These are phyloP conservation scores for Pelmatolapia mariae DNA, from an alignment of 2,113 vertebrate genomes.

Conservation along the genomic window DNA sequence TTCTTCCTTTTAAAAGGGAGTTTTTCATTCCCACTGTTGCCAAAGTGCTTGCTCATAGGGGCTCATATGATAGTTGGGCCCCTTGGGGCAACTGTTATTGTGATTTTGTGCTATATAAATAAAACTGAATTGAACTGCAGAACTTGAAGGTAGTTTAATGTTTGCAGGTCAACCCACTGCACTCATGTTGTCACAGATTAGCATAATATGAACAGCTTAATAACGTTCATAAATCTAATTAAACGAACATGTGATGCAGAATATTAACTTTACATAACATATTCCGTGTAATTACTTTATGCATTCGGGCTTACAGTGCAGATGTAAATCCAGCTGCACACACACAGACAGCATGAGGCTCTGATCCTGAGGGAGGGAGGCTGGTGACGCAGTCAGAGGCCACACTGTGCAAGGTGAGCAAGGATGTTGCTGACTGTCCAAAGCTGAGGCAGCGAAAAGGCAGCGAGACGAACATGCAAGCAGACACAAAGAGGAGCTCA, in stretches of 20 bases:
- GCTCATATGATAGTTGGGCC: fast-evolving
- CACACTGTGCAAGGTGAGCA: neutral
- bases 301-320: neutral
- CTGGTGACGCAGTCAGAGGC: neutral
- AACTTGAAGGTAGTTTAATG: neutral
- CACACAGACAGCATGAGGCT: neutral
- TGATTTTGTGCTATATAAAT: neutral
- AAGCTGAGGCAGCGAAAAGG: neutral
- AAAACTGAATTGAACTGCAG: neutral
- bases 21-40: fast-evolving
- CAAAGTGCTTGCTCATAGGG: neutral
- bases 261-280: neutral
- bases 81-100: neutral
- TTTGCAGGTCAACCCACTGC: neutral
- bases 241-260: neutral
- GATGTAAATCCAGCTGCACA: neutral
- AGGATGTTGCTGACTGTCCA: neutral
- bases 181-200: neutral
- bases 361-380: neutral
- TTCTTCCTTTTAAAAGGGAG: neutral
- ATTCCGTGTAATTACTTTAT: neutral
- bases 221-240: neutral
- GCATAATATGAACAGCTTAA: neutral
- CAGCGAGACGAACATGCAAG: neutral
- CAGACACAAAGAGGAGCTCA: neutral